phyloP scores from a whole-genome alignment of 2,113 vertebrate genomes.

The Romanogobio albipinnatus region DNA sequence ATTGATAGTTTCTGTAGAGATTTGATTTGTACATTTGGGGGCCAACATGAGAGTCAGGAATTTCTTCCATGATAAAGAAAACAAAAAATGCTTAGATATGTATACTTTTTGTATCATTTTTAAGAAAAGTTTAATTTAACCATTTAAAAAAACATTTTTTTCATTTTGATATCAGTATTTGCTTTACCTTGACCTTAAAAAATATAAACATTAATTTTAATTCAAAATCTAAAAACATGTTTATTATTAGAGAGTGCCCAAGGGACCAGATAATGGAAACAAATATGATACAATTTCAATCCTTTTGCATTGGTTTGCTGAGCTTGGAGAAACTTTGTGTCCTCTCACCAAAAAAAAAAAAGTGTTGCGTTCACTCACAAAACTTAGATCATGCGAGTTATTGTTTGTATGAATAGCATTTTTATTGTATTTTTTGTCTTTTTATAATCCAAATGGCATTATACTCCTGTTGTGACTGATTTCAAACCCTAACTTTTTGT shows the following conservation, averaged over 20 bases:
- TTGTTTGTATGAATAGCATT: not conserved
- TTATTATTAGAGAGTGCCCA: not conserved
- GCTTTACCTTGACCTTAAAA: not conserved
- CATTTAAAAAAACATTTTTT: not conserved
- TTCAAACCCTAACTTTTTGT: conserved; percentile 27
- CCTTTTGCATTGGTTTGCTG: not conserved
- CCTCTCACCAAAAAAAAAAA: not conserved
- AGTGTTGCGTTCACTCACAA: no score
- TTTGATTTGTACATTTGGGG: not conserved
- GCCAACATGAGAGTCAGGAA: not conserved
- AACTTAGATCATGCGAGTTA: not conserved
- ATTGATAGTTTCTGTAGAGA: not conserved
- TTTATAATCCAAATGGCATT: not conserved
- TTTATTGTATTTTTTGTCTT: not conserved
- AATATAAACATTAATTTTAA: not conserved
- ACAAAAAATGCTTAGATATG: no score
- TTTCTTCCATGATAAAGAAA: not conserved
- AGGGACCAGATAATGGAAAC: not conserved
- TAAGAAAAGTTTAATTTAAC: not conserved
- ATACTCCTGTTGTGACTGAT: not conserved
- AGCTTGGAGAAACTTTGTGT: not conserved
- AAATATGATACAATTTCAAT: not conserved
- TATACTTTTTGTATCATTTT: not conserved
- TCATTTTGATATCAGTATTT: not conserved
- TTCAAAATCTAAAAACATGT: not conserved